Percentiles rank a stretch among this genome's conserved stretches.
Evolutionary conservation across 2,888 invertebrate species (phyloP).

Genomic region (Dinocampus coccinellae): DNA sequence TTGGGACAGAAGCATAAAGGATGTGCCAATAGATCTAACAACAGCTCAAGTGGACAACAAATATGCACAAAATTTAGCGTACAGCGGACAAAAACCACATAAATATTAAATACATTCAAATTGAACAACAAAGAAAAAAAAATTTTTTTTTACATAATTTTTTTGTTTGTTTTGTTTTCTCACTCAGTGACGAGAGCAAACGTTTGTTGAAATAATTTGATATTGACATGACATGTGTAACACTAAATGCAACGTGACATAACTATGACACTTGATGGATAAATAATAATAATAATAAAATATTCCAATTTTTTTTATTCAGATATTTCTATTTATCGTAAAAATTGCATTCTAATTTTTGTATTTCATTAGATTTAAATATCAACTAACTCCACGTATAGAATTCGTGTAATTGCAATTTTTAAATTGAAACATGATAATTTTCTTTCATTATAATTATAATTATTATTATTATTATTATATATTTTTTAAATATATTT

Average conservation of each 20-base stretch:
- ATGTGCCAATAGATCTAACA: conserved; percentile 56
- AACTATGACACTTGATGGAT: not conserved
- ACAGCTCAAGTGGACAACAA: conserved; percentile 48
- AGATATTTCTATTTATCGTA: no score
- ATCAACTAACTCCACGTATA: no score
- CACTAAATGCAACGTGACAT: no score
- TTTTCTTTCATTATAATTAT: not conserved
- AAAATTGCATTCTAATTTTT: no score
- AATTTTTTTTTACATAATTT: no score
- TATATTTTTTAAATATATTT: no score
- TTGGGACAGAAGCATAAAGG: conserved; percentile 78
- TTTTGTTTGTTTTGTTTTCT: not conserved
- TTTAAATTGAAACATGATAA: not conserved
- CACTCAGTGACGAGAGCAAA: not conserved
- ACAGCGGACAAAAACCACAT: conserved; percentile 71
- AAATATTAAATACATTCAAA: conserved; percentile 67
- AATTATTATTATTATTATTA: no score
- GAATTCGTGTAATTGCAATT: not conserved
- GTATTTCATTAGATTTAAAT: no score
- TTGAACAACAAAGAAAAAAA: no score
- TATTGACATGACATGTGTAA: no score
- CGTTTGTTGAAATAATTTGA: not conserved
- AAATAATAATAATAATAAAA: no score
- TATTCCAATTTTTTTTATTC: no score
- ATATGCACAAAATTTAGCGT: conserved; percentile 78